Base-by-base conservation (phyloP, 2,888 invertebrate species). In the Phasia obesa region DNA sequence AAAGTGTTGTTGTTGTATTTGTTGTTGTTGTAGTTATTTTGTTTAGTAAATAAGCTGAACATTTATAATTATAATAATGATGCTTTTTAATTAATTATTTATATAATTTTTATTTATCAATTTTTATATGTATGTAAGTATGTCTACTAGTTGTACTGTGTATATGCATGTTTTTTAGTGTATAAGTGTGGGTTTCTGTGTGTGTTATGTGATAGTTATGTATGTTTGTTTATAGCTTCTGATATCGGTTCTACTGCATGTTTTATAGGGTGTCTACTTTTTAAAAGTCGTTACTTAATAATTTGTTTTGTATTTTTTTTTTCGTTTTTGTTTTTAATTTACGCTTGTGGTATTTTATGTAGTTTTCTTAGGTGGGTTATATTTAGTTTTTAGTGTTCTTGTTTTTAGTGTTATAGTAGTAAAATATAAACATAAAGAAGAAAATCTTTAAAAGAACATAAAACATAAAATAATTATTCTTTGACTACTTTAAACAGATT, bases 311-410 rank as follows among this genome's bases (percentile, higher is more conserved):
- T 64, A 78, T 19, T 21, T 13, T 49, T 49, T 47, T 47, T 65
- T 59, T 13, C 51, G 19, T 69, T 44, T 76, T 49, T 15, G 51
- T 13, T 62, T 49, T 9, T 19, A 25, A 53, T 73, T 31, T 49
- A 59, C 49, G 78, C 65, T 60, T 79, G 67, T 80, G 73, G 67
- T 79, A 53, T 67, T 67, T 62, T 71, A n/a, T 73, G 55, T 67
- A 67, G 59, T 70, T 64, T 64, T 71, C 44, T 74, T 80, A 80
- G 79, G 79, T 80, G 79, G 79, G 79, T 69, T 80, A 57, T 78
- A 53, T 60, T 78, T 60, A 60, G 44, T 70, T 70, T 74, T 73
- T 60, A 80, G 60, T 73, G 53, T 57, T 47, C 27, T 53, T 38
- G 5, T 17, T 17, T 47, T 47, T 73, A 71, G 55, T 67, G n/a